Evolutionary conservation across 2,888 invertebrate species (phyloP).

Genomic region (Leptopilina myrica): DNA sequence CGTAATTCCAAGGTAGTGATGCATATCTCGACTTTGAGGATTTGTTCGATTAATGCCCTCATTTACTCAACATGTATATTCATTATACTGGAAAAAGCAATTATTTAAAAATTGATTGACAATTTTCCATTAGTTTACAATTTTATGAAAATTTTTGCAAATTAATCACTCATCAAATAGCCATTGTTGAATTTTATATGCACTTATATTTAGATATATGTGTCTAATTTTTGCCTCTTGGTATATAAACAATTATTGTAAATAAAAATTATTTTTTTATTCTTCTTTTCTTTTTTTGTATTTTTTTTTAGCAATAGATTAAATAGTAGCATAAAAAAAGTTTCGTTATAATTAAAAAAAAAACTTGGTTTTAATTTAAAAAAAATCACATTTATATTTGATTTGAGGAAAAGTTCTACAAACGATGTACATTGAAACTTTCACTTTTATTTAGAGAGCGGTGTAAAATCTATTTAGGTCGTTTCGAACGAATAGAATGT

Average conservation of each 20-base stretch:
- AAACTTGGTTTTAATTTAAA: background rate
- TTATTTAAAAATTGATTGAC: conserved; percentile 13
- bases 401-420: background rate
- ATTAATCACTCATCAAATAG: background rate
- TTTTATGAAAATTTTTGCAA: background rate
- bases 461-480: conserved; percentile 6
- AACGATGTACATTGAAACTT: conserved; percentile 27
- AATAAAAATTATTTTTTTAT: background rate
- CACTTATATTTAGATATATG: background rate
- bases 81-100: background rate
- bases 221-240: too few relatives aligned
- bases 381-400: background rate
- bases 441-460: conserved; percentile 30
- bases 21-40: conserved; percentile 27
- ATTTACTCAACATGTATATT: background rate
- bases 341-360: background rate
- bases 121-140: background rate
- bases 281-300: too few relatives aligned
- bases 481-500: conserved; percentile 3
- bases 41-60: conserved; percentile 15
- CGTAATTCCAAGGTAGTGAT: conserved; percentile 21
- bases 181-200: background rate
- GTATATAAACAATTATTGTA: background rate
- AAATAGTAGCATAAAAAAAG: background rate
- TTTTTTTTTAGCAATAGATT: too few relatives aligned